Evolutionary conservation across 92 coral and sea anemone species (phyloP).

Genomic region (Phenganax subtilis): DNA sequence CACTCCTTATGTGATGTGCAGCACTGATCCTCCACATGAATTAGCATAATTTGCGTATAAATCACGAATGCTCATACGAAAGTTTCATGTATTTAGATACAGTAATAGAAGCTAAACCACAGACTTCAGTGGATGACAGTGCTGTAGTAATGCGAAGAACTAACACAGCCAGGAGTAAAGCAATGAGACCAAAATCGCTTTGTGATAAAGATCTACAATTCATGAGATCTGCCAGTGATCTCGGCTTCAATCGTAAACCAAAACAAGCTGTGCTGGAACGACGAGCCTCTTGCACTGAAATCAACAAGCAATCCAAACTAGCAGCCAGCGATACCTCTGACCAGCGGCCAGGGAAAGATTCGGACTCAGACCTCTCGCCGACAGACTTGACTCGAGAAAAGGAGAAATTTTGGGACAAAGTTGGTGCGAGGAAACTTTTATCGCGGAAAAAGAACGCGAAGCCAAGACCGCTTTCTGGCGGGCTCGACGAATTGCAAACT

Average conservation of each 20-base stretch:
- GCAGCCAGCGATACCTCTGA: neutral
- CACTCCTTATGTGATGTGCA: neutral
- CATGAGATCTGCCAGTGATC: conserved; percentile 38
- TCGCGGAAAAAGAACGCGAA: conserved; percentile 36
- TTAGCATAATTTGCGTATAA: too few species aligned
- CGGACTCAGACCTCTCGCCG: conserved; percentile 18
- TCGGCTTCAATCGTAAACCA: conserved; percentile 8
- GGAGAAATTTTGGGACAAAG: conserved; percentile 35
- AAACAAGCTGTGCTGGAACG: conserved; percentile 10
- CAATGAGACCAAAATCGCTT: conserved; percentile 22
- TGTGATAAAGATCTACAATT: conserved; percentile 28
- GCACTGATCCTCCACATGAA: neutral
- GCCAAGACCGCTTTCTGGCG: conserved; percentile 15
- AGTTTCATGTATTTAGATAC: neutral
- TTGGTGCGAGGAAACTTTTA: conserved; percentile 35
- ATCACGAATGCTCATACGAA: too few species aligned
- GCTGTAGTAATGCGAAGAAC: conserved; percentile 12
- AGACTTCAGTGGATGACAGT: conserved; percentile 26
- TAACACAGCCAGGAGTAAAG: neutral
- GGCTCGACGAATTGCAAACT: conserved; percentile 26
- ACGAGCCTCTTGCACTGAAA: conserved; percentile 33
- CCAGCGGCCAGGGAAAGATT: neutral
- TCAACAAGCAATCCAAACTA: conserved; percentile 3
- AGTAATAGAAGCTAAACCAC: neutral
- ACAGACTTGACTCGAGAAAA: conserved; percentile 4